Evolutionary conservation across 2,888 invertebrate genomes (phyloP).

Genomic region (Malthinus flaveolus): DNA sequence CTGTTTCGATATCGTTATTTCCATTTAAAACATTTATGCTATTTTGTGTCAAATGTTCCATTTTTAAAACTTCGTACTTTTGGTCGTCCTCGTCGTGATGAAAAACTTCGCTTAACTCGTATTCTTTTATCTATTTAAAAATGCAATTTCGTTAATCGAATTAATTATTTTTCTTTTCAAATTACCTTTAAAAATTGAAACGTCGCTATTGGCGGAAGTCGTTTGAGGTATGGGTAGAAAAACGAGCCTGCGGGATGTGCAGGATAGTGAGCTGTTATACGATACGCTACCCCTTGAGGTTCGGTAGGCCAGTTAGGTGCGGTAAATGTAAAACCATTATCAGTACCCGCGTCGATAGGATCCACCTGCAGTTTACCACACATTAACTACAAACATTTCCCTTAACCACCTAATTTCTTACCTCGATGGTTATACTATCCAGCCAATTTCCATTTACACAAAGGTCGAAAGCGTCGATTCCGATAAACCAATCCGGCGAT

Average conservation of each 20-base stretch:
- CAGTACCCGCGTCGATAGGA: constrained; percentile 91
- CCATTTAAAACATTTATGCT: constrained; percentile 62
- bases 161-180: constrained; percentile 5
- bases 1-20: constrained; percentile 75
- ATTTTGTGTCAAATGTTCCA: constrained; percentile 62
- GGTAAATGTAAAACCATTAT: constrained; percentile 94
- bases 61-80: constrained; percentile 71
- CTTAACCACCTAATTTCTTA: constrained; percentile 48
- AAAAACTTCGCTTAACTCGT: constrained; percentile 85
- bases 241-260: constrained; percentile 93
- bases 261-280: constrained; percentile 86
- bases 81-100: constrained; percentile 80
- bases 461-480: constrained; percentile 87
- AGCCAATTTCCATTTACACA: constrained; percentile 92
- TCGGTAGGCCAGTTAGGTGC: constrained; percentile 96
- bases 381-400: constrained; percentile 17
- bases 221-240: constrained; percentile 86
- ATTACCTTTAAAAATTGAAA: constrained; percentile 88
- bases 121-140: constrained; percentile 74
- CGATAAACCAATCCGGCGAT: constrained; percentile 94
- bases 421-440: constrained; percentile 86
- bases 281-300: constrained; percentile 85
- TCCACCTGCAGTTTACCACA: constrained; percentile 65
- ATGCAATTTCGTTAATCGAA: too few relatives aligned
- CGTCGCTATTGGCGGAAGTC: constrained; percentile 86